Base-by-base conservation (phyloP, 2,797 vertebrate species). In the Hyperoplus immaculatus region DNA sequence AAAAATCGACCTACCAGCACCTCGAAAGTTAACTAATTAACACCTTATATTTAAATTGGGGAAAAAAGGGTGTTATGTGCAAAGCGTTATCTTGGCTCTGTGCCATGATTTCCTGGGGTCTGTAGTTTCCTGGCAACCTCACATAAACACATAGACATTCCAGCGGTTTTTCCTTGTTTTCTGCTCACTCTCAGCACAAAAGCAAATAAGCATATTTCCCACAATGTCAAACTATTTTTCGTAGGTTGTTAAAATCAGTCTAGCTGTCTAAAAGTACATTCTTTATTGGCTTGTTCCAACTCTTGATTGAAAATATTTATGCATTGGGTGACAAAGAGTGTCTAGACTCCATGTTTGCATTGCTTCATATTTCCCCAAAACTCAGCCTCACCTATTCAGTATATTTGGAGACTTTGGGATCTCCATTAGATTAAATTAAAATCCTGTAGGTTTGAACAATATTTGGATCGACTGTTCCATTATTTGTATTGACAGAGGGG, bases 121-220 rank as follows among this genome's bases (percentile, higher is more conserved):
- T n/a, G 8, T 45, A 15, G 46, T 79, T 77, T 68, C 67, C 18
- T 55, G 18, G 66, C 66, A 82, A 67, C 71, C 43, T 75, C 53
- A 50, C 36, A 21, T 46, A 18, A 42, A 45, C 9, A 50, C 16
- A 43, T 1, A 72, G 46, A 13, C 5, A 21, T 6, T 0, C 1
- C 8, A 38, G 42, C 7, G 55, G 53, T 58, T 18, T 72, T 14
- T 45, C 49, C 15, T 10, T 10, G 8, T 42, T 41, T 76, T 36
- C 11, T 56, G 21, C 46, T 45, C 18, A 21, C 15, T 16, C 54
- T 21, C 8, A 1, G 2, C 51, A 46, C 21, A 13, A 45, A 43
- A 46, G 45, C 41, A 21, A 39, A 11, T 65, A 7, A 54, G 11
- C n/a, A 36, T 5, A 47, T 36, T 12, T 45, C 45, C 7, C 21